Conservation (phyloP, 2,888 invertebrate species). For the Brassicogethes aeneus region DNA sequence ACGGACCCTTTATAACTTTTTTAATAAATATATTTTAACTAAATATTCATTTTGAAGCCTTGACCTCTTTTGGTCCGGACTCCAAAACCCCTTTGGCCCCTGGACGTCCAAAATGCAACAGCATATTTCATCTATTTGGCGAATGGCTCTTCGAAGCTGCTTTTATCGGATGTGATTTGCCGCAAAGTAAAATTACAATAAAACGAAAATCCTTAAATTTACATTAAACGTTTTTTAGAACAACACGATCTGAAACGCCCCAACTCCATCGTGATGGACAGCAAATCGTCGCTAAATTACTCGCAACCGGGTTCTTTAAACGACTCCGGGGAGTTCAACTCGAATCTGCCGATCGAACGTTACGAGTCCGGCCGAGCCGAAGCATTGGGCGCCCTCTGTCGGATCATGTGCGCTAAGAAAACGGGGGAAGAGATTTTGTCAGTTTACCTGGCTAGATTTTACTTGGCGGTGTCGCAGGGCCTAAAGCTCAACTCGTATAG, state of each 20-base stretch:
- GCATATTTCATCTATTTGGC: slow-evolving; percentile 90
- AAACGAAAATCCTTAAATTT: no score
- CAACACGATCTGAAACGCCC: slow-evolving; percentile 51
- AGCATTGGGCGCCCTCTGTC: slow-evolving; percentile 89
- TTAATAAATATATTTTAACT: no score
- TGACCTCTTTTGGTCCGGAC: slow-evolving; percentile 45
- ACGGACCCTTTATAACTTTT: background rate
- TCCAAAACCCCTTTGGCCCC: slow-evolving; percentile 53
- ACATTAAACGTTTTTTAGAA: slow-evolving; percentile 25
- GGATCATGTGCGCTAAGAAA: slow-evolving; percentile 93
- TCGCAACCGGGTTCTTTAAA: slow-evolving; percentile 58
- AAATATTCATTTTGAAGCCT: slow-evolving; percentile 42
- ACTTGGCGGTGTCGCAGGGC: slow-evolving; percentile 84
- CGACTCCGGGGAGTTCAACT: slow-evolving; percentile 58
- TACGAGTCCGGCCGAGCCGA: slow-evolving; percentile 85
- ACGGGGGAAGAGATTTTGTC: slow-evolving; percentile 89
- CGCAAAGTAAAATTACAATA: slow-evolving; percentile 41
- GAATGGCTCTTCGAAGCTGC: slow-evolving; percentile 96
- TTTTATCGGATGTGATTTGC: slow-evolving; percentile 69
- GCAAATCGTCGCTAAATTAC: slow-evolving; percentile 43
- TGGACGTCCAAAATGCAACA: slow-evolving; percentile 85
- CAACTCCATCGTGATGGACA: slow-evolving; percentile 56
- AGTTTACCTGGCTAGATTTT: slow-evolving; percentile 88
- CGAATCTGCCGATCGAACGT: slow-evolving; percentile 63
- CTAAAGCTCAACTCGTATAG: slow-evolving; percentile 26